Base-by-base conservation (phyloP, 1,140 invertebrate genomes). In the Papilio polytes region DNA sequence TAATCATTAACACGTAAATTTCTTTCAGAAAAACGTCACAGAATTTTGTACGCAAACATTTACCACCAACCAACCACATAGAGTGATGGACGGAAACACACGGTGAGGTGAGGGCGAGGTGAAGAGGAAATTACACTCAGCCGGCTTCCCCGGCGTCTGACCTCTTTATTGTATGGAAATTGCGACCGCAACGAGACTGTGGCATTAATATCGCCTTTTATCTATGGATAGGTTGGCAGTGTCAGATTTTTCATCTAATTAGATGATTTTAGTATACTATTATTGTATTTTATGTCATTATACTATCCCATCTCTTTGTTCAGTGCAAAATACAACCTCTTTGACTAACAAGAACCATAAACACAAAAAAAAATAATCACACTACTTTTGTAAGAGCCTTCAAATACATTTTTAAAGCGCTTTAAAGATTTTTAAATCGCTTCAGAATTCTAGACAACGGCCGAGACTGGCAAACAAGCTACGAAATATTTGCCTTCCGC, bases 131-230 rank as follows among this genome's bases (percentile, higher is more conserved):
- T 86, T 85, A 82, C 85, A 83, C 82, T 85, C 80, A 84, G 82
- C 82, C 70, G 77, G 81, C 81, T 80, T 85, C 70, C 76, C 78
- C 77, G 77, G 46, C 74, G 22, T 31, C 83, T 82, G 85, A 83
- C 85, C 83, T 81, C 80, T 79, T 86, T 85, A 86, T 86, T 86
- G 85, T 86, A 86, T 86, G 82, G 82, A 81, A 86, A 85, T 84
- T 73, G 63, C 66, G 41, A 82, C 70, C 80, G 78, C 83, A 81
- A 82, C 82, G 82, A 59, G 41, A 15, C 31, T 20, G 72, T 73
- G 41, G 41, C n/a, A n/a, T 7, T 73, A 22, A 18, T 12, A 13
- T 15, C 26, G 8, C 3, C 63, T 70, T 31, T 70, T 70, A 36
- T 31, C 13, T 31, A 4, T 36, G 12, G 59, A 12, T 4, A 18